A percentile compares a stretch with the other conserved stretches of the same genome.
Conservation (phyloP, 2,113 vertebrate species). For the Ondatra zibethicus region DNA sequence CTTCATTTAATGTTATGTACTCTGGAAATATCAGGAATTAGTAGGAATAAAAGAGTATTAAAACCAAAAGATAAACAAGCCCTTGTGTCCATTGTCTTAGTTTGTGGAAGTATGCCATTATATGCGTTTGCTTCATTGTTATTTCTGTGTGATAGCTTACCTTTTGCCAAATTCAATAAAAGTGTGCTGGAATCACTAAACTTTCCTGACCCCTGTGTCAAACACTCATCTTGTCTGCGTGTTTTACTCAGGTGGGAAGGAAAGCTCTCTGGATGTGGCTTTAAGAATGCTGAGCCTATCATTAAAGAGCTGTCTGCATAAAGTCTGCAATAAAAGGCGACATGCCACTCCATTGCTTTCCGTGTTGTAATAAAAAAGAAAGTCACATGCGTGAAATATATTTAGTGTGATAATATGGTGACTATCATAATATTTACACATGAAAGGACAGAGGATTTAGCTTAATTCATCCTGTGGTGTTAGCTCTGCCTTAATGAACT, state of each 20-base stretch:
- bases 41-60: constrained; percentile 51
- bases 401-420: background rate
- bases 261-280: background rate
- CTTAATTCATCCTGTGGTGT: background rate
- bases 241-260: constrained; percentile 4
- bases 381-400: background rate
- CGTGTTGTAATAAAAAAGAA: background rate
- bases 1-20: constrained; percentile 67
- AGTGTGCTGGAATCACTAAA: background rate
- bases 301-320: background rate
- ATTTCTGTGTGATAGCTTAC: background rate
- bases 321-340: background rate
- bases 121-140: constrained; percentile 18
- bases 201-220: background rate
- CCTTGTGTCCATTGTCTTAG: constrained; percentile 43
- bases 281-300: background rate
- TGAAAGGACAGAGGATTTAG: background rate
- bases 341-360: constrained; percentile 17
- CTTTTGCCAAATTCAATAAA: constrained; percentile 56
- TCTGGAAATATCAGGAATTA: constrained; percentile 69
- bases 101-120: background rate
- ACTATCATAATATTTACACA: background rate
- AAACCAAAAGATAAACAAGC: constrained; percentile 60
- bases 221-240: constrained; percentile 9
- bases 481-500: background rate